A percentile compares a stretch with the other conserved stretches of the same genome.
phyloP scores from a whole-genome alignment of 2,888 invertebrate genomes.

The Brachypalpus laphriformis region DNA sequence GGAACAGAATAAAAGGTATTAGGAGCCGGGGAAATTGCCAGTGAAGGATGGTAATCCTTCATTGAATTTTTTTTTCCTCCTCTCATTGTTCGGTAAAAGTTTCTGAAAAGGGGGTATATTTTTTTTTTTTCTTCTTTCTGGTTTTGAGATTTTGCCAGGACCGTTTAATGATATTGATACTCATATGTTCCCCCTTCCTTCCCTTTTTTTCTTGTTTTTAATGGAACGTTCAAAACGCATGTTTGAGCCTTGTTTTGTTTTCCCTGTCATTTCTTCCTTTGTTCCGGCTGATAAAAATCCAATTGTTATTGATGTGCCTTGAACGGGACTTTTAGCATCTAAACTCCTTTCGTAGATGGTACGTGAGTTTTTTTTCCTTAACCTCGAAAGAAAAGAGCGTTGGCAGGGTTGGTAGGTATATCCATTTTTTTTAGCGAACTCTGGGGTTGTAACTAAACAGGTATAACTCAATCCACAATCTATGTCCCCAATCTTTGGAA shows the following conservation, averaged over 20 bases:
- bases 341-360: not conserved
- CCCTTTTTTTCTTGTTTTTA: slow-evolving; percentile 14
- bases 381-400: not conserved
- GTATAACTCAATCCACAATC: no score
- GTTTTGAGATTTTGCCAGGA: slow-evolving; percentile 55
- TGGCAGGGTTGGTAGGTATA: not conserved
- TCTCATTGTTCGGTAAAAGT: not conserved
- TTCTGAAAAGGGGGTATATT: not conserved
- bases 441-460: no score
- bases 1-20: not conserved
- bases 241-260: slow-evolving; percentile 20
- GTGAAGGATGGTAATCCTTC: slow-evolving; percentile 9
- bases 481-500: no score
- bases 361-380: slow-evolving; percentile 14
- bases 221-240: slow-evolving; percentile 43
- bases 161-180: slow-evolving; percentile 60
- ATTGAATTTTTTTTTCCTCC: not conserved
- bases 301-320: slow-evolving; percentile 23
- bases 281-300: slow-evolving; percentile 25
- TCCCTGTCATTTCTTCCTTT: slow-evolving; percentile 22
- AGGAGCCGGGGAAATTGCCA: slow-evolving; percentile 15
- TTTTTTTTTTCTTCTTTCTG: not conserved
- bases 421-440: no score
- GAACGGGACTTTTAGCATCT: not conserved
- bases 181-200: slow-evolving; percentile 3